Evolutionary conservation across 2,888 invertebrate species (phyloP).

Genomic region (Phaonia tiefii): DNA sequence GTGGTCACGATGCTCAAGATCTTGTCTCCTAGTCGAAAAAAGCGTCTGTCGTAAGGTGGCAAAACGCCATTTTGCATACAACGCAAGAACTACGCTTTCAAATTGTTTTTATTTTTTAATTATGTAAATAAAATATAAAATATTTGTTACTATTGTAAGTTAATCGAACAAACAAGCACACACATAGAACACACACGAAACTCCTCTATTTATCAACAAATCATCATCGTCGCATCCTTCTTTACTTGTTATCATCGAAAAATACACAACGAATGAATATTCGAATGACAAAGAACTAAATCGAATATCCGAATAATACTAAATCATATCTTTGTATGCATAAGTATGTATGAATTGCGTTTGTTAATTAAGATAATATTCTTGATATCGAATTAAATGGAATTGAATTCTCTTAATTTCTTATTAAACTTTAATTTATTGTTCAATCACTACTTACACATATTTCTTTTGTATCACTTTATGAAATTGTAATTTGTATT

Average conservation of each 20-base stretch:
- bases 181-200: conserved; percentile 32
- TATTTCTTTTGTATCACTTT: no score
- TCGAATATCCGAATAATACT: not conserved
- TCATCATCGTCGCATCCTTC: conserved; percentile 37
- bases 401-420: no score
- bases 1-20: conserved; percentile 91
- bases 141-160: conserved; percentile 57
- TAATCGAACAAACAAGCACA: conserved; percentile 22
- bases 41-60: conserved; percentile 75
- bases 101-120: conserved; percentile 58
- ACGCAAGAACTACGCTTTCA: conserved; percentile 58
- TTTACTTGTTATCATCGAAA: not conserved
- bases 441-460: no score
- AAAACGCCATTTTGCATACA: conserved; percentile 5
- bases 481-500: no score
- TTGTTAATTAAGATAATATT: no score
- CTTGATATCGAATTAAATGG: no score
- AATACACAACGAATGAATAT: not conserved
- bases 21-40: conserved; percentile 82
- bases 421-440: no score
- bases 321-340: not conserved
- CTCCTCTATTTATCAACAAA: conserved; percentile 58
- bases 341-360: no score
- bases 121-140: conserved; percentile 64
- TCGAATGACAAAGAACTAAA: conserved; percentile 6